Percentiles rank a stretch among this genome's conserved stretches.
Evolutionary conservation across 2,797 vertebrate genomes (phyloP).

Genomic region (Myotis vivesi): DNA sequence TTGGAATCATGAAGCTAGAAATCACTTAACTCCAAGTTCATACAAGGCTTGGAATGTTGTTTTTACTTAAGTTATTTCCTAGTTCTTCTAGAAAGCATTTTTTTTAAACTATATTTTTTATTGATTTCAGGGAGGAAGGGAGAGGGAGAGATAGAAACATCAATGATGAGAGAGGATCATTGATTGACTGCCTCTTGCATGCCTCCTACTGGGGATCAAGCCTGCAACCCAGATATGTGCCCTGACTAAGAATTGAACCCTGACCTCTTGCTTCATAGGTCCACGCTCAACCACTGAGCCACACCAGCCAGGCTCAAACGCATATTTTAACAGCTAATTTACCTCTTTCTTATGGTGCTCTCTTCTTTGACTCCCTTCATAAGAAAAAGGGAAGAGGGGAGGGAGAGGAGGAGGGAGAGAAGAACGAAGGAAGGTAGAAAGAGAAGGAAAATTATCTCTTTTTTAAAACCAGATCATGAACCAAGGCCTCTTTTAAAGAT

Average conservation of each 20-base stretch:
- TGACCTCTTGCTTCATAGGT: no score
- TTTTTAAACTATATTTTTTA: no score
- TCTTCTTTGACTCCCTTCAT: background rate
- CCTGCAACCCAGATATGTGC: no score
- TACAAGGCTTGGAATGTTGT: slow-evolving; percentile 21
- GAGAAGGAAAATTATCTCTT: background rate
- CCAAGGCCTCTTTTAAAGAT: background rate
- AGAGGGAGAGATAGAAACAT: no score
- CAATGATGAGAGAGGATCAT: no score
- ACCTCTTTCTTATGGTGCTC: background rate
- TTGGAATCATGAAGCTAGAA: slow-evolving; percentile 37
- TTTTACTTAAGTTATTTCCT: background rate
- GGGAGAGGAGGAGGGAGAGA: background rate
- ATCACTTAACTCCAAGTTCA: slow-evolving; percentile 21
- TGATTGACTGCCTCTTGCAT: no score
- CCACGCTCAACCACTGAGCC: no score
- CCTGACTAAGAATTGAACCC: no score
- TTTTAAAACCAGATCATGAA: background rate
- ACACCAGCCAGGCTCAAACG: no score
- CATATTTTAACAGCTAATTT: no score
- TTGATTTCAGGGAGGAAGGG: no score
- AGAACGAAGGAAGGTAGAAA: background rate
- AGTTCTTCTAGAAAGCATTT: background rate
- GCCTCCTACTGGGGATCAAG: no score
- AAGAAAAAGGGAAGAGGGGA: background rate